phyloP scores from a whole-genome alignment of 1,140 invertebrate species.

The Microplitis mediator region DNA sequence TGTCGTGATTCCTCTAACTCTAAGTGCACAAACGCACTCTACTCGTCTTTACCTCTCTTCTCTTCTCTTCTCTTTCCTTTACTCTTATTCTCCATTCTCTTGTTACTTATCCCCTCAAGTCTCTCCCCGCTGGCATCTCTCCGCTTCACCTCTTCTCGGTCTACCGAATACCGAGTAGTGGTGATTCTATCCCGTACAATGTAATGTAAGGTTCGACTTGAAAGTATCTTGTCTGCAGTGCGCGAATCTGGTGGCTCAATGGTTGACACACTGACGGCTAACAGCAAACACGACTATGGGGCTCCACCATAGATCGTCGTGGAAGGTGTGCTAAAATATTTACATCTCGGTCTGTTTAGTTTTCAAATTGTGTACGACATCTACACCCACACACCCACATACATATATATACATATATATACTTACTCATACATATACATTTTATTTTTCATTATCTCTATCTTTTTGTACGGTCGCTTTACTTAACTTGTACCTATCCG shows the following conservation, averaged over 20 bases:
- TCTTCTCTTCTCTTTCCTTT: constrained; percentile 14
- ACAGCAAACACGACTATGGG: constrained; percentile 48
- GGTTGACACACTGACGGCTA: constrained; percentile 43
- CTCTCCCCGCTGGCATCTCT: neutral
- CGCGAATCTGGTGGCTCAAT: constrained; percentile 32
- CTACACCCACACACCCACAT: neutral
- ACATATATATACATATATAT: neutral
- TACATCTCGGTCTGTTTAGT: constrained; percentile 33
- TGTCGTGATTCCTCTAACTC: constrained; percentile 57
- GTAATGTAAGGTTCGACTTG: constrained; percentile 4
- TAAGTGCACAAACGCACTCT: constrained; percentile 42
- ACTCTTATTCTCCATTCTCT: neutral
- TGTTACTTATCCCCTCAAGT: neutral
- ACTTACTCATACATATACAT: neutral
- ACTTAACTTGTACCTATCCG: too few relatives aligned
- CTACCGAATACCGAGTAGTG: neutral
- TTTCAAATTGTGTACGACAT: neutral
- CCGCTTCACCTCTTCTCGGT: neutral
- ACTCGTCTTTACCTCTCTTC: neutral
- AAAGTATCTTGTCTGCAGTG: neutral
- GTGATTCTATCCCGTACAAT: neutral
- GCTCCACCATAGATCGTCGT: constrained; percentile 46
- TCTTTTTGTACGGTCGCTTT: too few relatives aligned
- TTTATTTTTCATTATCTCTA: too few relatives aligned
- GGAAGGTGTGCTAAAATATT: constrained; percentile 45